Evolutionary conservation across 2,888 invertebrate genomes (phyloP).

Genomic region (Cephus runcator): DNA sequence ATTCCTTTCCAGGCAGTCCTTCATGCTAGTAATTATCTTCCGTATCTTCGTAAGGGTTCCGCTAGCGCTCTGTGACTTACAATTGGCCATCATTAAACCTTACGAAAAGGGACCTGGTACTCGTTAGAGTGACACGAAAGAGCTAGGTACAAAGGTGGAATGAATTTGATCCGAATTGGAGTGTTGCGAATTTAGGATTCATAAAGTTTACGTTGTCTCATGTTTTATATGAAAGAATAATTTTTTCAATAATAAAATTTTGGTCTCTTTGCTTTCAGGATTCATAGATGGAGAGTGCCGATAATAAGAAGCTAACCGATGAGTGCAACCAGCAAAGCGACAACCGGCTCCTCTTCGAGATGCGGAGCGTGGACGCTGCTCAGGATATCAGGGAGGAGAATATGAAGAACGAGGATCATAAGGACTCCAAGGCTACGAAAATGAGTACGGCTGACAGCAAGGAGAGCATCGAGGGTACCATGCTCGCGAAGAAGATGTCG

Average conservation of each 20-base stretch:
- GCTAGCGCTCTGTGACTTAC: not conserved
- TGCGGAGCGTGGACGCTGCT: conserved; percentile 33
- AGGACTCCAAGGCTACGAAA: not conserved
- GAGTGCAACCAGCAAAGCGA: conserved; percentile 46
- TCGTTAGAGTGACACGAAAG: not conserved
- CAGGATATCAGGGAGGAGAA: conserved; percentile 24
- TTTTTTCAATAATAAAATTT: not conserved
- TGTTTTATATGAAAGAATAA: not conserved
- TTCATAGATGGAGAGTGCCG: conserved; percentile 57
- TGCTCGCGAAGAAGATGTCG: conserved; percentile 21
- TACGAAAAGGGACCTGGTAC: not conserved
- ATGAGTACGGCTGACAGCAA: not conserved
- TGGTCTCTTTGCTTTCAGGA: conserved; percentile 33
- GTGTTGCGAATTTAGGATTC: not conserved
- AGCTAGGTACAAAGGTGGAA: not conserved
- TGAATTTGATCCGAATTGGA: not conserved
- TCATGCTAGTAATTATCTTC: not conserved
- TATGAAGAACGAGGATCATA: conserved; percentile 36
- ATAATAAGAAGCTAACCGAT: conserved; percentile 52
- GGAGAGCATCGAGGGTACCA: not conserved
- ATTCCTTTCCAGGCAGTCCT: not conserved
- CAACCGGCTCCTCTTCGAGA: conserved; percentile 30
- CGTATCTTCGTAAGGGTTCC: not conserved
- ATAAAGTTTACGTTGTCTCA: not conserved
- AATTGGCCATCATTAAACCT: not conserved